A percentile compares a stretch with the other conserved stretches of the same genome.
These are phyloP conservation scores for Apis cerana DNA, from an alignment of 1,140 invertebrate genomes.

Conservation along the genomic window DNA sequence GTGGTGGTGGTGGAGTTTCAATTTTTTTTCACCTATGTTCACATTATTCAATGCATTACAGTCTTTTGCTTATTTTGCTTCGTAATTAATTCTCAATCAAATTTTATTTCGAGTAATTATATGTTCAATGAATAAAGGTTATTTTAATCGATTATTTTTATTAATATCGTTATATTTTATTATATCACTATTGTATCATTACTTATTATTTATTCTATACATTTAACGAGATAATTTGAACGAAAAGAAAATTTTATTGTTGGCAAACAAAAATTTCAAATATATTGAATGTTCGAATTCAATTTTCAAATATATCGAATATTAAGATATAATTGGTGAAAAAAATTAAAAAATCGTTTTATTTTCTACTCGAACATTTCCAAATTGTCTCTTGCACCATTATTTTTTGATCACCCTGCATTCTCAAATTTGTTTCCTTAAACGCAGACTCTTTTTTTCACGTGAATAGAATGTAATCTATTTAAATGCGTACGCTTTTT, in stretches of 20 bases:
- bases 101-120: neutral
- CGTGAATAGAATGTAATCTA: conserved; percentile 21
- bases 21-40: too few species aligned
- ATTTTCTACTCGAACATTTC: conserved; percentile 31
- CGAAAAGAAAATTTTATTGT: neutral
- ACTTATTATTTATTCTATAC: neutral
- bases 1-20: too few species aligned
- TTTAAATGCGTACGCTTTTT: conserved; percentile 39
- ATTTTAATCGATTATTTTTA: neutral
- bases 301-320: neutral
- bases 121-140: neutral
- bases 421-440: neutral
- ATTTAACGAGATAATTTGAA: neutral
- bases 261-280: neutral
- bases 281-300: too few species aligned
- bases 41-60: neutral
- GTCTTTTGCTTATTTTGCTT: too few species aligned
- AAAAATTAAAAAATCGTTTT: conserved; percentile 14
- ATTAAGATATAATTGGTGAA: too few species aligned
- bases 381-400: conserved; percentile 44
- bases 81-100: too few species aligned
- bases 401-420: conserved; percentile 50
- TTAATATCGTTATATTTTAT: neutral
- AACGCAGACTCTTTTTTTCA: conserved; percentile 4
- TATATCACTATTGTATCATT: neutral